Base-by-base conservation (phyloP, 2,888 invertebrate genomes). In the Erebia palarica region DNA sequence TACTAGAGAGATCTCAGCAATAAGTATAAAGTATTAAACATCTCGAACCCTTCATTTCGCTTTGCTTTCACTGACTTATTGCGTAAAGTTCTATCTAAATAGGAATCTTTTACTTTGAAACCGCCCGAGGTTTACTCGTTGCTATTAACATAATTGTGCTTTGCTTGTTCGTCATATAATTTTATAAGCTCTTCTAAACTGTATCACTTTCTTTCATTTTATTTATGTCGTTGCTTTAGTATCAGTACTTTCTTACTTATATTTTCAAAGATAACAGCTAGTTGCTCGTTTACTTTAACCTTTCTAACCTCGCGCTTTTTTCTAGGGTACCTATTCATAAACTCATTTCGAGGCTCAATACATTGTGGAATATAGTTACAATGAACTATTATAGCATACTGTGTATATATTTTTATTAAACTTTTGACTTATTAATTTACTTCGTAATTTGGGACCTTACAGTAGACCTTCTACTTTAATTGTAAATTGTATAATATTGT, bases 31-130 rank as follows among this genome's bases (percentile, higher is more conserved):
- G 83, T 85, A 84, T 82, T 81, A 83, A 84, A 80, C 82, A 80
- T 82, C 78, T 74, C 81, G 76, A 80, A 82, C 84, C 86, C 87
- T 85, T 86, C 86, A 88, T 88, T 88, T 86, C 77, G 82, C 82
- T 71, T 70, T 73, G 84, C 90, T 90, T 90, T 90, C 90, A 87
- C 89, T 84, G 79, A 83, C 77, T 85, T 83, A 84, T 86, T 85
- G 84, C 86, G 83, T 85, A 85, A 82, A 82, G 79, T 78, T 78
- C 72, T 83, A 82, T 85, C 82, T 87, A 80, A 85, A 86, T 85
- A 82, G 82, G 80, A 81, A 84, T 83, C 77, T 76, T 69, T 71
- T 79, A 79, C 80, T 78, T 73, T 78, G 75, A 78, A 76, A 78
- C 73, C 73, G 60, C 69, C 67, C 51, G 64, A 63, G 73, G 60